These are phyloP conservation scores for Hyles lineata DNA, from an alignment of 2,888 invertebrate genomes.

Conservation along the genomic window DNA sequence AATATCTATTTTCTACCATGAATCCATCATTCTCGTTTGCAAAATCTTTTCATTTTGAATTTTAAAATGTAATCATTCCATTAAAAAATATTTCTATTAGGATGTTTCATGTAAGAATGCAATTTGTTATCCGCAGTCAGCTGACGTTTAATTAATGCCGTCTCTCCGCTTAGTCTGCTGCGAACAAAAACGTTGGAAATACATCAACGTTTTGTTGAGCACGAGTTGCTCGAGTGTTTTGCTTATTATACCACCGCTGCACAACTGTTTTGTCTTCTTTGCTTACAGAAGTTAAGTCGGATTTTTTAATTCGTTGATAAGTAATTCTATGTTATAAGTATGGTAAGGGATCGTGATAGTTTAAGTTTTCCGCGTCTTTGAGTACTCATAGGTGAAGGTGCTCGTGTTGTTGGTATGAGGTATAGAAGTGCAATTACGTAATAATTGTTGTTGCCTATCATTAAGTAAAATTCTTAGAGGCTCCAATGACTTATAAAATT, in stretches of 20 bases:
- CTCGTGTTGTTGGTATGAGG: no score
- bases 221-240: background rate
- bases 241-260: background rate
- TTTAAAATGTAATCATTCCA: background rate
- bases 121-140: conserved; percentile 14
- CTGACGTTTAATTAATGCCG: conserved; percentile 21
- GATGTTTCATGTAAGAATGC: conserved; percentile 18
- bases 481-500: no score
- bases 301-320: background rate
- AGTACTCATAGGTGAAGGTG: no score
- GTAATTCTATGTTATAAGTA: background rate
- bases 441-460: no score
- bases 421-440: no score
- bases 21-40: no score
- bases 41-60: background rate
- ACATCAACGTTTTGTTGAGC: background rate
- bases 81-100: background rate
- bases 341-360: no score
- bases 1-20: no score
- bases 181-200: background rate
- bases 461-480: no score
- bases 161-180: background rate
- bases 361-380: no score
- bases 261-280: background rate
- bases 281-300: background rate